Conservation (phyloP, 1,140 invertebrate species). For the Hylaeus volcanicus region DNA sequence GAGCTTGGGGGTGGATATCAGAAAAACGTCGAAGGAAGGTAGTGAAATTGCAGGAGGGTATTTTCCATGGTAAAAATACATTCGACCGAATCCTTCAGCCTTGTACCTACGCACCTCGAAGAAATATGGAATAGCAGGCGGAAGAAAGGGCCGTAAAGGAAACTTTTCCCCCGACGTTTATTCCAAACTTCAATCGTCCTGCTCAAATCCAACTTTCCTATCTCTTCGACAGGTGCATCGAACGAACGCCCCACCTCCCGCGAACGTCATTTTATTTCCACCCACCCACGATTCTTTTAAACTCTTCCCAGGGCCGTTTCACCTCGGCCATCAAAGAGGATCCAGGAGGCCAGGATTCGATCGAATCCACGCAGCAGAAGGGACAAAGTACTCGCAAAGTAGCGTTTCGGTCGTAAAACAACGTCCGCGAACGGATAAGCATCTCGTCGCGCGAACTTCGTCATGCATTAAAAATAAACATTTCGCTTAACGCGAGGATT, state of each 20-base stretch:
- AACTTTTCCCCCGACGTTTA: conserved; percentile 32
- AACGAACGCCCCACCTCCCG: neutral
- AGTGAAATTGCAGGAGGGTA: conserved; percentile 10
- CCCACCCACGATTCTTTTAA: neutral
- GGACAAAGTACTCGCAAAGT: neutral
- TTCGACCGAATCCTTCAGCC: neutral
- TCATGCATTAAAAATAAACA: conserved; percentile 54
- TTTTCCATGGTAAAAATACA: conserved; percentile 1
- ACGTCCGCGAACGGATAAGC: conserved; percentile 12
- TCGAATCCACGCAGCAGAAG: neutral
- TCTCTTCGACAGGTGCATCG: neutral
- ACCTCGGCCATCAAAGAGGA: conserved; percentile 5
- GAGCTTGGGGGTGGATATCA: neutral
- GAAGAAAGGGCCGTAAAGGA: conserved; percentile 9
- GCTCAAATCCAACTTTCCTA: conserved; percentile 2
- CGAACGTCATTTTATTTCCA: neutral
- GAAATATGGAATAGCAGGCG: neutral
- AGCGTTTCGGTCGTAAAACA: neutral
- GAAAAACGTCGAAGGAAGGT: neutral
- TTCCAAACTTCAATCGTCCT: conserved; percentile 25
- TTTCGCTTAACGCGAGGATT: conserved; percentile 47
- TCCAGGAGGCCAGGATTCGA: neutral
- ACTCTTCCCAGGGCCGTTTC: neutral
- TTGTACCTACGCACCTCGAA: neutral
- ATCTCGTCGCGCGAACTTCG: conserved; percentile 17